These are phyloP conservation scores for Argopecten irradians DNA, from an alignment of 1,140 invertebrate genomes.

Conservation along the genomic window DNA sequence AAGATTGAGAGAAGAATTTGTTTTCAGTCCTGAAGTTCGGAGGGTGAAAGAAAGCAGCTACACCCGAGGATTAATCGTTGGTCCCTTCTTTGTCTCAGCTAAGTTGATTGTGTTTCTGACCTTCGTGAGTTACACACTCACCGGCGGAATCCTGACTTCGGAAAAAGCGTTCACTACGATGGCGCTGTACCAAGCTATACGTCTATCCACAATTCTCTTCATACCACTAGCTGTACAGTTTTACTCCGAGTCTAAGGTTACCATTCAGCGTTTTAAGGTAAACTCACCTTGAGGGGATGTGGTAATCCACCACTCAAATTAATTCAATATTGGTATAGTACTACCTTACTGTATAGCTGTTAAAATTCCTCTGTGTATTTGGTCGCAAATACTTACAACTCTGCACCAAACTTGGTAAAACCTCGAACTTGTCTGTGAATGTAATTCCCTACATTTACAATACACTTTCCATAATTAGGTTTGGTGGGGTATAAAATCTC, in stretches of 20 bases:
- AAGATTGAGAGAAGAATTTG: neutral
- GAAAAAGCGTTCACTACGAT: conserved; percentile 62
- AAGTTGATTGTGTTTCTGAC: conserved; percentile 69
- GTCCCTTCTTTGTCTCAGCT: conserved; percentile 64
- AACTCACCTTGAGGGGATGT: neutral
- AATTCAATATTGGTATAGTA: too few species aligned
- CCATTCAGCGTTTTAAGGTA: conserved; percentile 72
- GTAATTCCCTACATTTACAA: too few species aligned
- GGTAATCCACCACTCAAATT: too few species aligned
- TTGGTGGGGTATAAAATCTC: too few species aligned
- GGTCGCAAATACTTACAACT: too few species aligned
- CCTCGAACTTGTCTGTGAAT: too few species aligned
- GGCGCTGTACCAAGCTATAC: conserved; percentile 57
- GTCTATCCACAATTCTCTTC: conserved; percentile 60
- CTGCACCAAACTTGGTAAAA: too few species aligned
- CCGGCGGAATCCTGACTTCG: conserved; percentile 57
- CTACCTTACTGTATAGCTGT: too few species aligned
- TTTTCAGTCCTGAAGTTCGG: conserved; percentile 65
- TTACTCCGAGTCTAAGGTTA: conserved; percentile 71
- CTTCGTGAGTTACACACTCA: conserved; percentile 58
- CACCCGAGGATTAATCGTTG: conserved; percentile 59
- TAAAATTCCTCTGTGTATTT: too few species aligned
- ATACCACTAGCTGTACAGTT: conserved; percentile 65
- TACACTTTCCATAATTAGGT: too few species aligned
- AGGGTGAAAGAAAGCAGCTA: conserved; percentile 54